A percentile compares a stretch with the other conserved stretches of the same genome.
Evolutionary conservation across 2,797 vertebrate genomes (phyloP).

Genomic region (Semaprochilodus insignis): DNA sequence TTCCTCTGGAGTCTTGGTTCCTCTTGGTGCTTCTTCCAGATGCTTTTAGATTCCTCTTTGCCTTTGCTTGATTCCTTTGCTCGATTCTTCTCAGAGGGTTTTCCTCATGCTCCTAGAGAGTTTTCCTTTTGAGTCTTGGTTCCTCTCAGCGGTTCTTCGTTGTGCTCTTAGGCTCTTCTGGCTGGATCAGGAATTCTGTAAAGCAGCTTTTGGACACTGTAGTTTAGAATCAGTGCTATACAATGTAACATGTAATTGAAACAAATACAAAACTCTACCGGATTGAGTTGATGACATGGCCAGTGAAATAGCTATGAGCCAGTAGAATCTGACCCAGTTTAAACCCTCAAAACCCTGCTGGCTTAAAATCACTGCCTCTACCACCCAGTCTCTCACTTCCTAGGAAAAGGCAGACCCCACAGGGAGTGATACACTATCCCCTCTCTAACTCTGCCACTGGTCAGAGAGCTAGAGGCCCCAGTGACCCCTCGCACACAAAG

Average conservation of each 20-base stretch:
- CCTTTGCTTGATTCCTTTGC: no score
- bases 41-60: not conserved
- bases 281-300: not conserved
- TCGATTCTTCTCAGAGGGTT: not conserved
- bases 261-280: not conserved
- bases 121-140: not conserved
- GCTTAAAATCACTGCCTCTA: not conserved
- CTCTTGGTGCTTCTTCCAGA: not conserved
- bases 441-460: slow-evolving; percentile 4
- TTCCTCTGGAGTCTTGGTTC: not conserved
- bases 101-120: not conserved
- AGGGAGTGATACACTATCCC: slow-evolving; percentile 6
- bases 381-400: not conserved
- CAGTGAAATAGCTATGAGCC: not conserved
- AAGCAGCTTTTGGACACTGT: not conserved
- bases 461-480: not conserved
- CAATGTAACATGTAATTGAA: not conserved
- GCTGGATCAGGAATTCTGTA: no score
- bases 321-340: not conserved
- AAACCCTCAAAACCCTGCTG: not conserved
- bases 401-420: slow-evolving; percentile 16
- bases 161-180: not conserved
- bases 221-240: no score
- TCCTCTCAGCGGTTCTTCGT: not conserved
- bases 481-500: slow-evolving; percentile 7